phyloP scores from a whole-genome alignment of 2,888 invertebrate species.

The Zelleria hepariella region DNA sequence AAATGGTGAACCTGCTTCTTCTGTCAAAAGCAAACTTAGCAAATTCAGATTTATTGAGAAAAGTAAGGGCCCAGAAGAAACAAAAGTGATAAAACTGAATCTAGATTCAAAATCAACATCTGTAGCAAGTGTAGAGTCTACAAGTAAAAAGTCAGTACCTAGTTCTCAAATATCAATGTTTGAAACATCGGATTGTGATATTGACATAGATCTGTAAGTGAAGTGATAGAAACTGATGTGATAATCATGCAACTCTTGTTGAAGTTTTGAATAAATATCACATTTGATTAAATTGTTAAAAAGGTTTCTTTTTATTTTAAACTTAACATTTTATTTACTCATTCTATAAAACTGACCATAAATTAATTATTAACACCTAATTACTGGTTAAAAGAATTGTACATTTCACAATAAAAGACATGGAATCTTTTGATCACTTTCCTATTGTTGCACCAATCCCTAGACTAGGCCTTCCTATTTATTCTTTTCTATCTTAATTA shows the following conservation, averaged over 20 bases:
- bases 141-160: constrained; percentile 2
- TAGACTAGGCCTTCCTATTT: neutral
- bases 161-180: constrained; percentile 64
- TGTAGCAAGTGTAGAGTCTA: neutral
- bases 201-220: constrained; percentile 57
- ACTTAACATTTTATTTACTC: constrained; percentile 14
- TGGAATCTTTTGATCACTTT: neutral
- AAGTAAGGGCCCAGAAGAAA: constrained; percentile 7
- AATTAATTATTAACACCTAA: neutral
- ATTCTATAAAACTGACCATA: neutral
- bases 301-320: constrained; percentile 21
- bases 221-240: neutral
- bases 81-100: neutral
- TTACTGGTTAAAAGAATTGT: no score
- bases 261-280: neutral
- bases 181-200: constrained; percentile 65
- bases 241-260: neutral
- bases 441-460: neutral
- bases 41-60: neutral
- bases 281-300: neutral
- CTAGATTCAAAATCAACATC: constrained; percentile 1
- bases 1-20: neutral
- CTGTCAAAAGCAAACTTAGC: neutral
- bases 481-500: constrained; percentile 10
- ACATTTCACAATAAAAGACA: no score